phyloP scores from a whole-genome alignment of 1,140 invertebrate genomes.

The Orchesella cincta region DNA sequence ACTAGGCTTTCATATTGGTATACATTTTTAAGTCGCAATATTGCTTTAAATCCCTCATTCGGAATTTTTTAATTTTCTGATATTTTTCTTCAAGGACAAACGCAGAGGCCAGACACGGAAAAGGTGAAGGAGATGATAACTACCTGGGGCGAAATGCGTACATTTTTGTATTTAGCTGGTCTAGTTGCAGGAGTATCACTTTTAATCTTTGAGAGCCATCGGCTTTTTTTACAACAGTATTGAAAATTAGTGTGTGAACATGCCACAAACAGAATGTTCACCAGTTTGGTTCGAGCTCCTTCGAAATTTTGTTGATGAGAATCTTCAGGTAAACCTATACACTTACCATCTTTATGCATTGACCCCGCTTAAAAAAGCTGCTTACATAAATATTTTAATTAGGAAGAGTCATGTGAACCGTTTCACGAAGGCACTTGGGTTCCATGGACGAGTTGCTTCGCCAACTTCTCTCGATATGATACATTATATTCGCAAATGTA shows the following conservation, averaged over 20 bases:
- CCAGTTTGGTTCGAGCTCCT: slow-evolving; percentile 54
- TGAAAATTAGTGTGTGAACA: slow-evolving; percentile 58
- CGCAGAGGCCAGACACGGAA: not conserved
- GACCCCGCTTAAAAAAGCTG: not conserved
- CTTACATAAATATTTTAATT: not conserved
- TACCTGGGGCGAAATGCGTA: slow-evolving; percentile 20
- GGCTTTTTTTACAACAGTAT: slow-evolving; percentile 56
- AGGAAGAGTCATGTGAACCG: slow-evolving; percentile 78
- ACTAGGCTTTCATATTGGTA: slow-evolving; percentile 48
- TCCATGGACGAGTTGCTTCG: slow-evolving; percentile 84
- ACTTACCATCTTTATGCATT: not conserved
- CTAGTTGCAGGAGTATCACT: not conserved
- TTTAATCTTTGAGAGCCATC: not conserved
- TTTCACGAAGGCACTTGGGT: slow-evolving; percentile 81
- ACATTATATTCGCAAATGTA: slow-evolving; percentile 26
- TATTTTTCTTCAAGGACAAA: not conserved
- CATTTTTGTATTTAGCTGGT: slow-evolving; percentile 6
- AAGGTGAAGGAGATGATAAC: not conserved
- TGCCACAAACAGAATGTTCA: slow-evolving; percentile 67
- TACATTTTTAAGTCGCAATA: not conserved
- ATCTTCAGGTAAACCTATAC: slow-evolving; percentile 53
- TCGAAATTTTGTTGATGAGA: slow-evolving; percentile 60
- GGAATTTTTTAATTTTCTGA: no score
- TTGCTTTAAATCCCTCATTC: no score
- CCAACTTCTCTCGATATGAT: slow-evolving; percentile 67